A percentile compares a stretch with the other conserved stretches of the same genome.
Conservation (phyloP, 2,113 vertebrate genomes). For the Datnioides undecimradiatus region DNA sequence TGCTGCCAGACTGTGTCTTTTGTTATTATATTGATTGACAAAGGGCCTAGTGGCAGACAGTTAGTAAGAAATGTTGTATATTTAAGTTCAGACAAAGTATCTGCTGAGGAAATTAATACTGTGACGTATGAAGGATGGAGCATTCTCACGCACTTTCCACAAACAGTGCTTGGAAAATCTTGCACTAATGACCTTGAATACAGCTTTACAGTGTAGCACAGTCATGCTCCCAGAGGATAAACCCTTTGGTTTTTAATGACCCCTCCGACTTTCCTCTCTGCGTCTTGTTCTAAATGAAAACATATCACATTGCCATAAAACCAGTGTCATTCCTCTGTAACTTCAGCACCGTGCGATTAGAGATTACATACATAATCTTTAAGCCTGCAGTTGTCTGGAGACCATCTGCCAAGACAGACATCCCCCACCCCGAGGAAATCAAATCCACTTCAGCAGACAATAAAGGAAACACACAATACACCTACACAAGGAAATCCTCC, state of each 20-base stretch:
- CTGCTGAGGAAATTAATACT: too few species aligned
- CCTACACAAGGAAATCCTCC: constrained; percentile 42
- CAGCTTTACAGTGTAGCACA: too few species aligned
- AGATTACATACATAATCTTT: constrained; percentile 51
- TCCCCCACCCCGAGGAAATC: constrained; percentile 19
- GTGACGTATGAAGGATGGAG: too few species aligned
- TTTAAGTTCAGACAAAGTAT: too few species aligned
- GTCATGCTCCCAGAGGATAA: background rate
- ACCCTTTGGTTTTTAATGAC: background rate
- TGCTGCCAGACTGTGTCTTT: too few species aligned
- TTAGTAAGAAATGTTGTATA: too few species aligned
- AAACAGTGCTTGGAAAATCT: too few species aligned
- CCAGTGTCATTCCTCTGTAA: constrained; percentile 16
- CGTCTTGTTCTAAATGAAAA: background rate
- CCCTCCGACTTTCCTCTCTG: background rate
- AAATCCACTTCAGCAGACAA: constrained; percentile 38
- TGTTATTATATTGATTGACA: too few species aligned
- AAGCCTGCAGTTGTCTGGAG: constrained; percentile 22
- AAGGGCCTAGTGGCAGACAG: too few species aligned
- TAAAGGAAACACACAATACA: constrained; percentile 39
- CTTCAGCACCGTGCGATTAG: constrained; percentile 10
- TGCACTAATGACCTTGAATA: too few species aligned
- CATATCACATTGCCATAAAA: constrained; percentile 1
- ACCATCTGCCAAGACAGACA: constrained; percentile 44
- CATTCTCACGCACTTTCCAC: too few species aligned